Conservation (phyloP, 2,797 vertebrate genomes). For the Pangasius mekongensis region DNA sequence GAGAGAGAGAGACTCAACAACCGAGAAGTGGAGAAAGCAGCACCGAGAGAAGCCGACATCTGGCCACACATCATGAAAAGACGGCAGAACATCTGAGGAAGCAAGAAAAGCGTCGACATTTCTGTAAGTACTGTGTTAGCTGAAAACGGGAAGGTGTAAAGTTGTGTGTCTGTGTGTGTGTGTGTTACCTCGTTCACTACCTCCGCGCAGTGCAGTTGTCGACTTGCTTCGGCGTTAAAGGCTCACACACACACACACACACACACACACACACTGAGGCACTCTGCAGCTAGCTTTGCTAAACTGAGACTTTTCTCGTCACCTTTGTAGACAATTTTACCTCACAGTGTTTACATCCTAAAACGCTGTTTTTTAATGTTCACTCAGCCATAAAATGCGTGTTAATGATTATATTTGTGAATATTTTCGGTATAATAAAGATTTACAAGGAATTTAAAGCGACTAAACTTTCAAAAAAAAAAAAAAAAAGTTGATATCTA, state of each 20-base stretch:
- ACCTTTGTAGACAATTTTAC: background rate
- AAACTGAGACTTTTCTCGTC: background rate
- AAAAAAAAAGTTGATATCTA: background rate
- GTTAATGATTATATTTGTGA: background rate
- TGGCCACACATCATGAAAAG: conserved; percentile 80
- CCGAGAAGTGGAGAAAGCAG: conserved; percentile 56
- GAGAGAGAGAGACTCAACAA: conserved; percentile 64
- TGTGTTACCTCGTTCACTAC: conserved; percentile 49
- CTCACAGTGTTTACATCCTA: background rate
- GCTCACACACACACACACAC: conserved; percentile 56
- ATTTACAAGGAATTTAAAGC: background rate
- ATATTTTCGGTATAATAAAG: background rate
- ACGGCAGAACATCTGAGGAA: conserved; percentile 65
- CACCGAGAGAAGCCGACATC: conserved; percentile 74
- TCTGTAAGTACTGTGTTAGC: conserved; percentile 70
- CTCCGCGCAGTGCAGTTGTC: conserved; percentile 69
- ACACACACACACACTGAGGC: background rate
- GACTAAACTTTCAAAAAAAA: background rate
- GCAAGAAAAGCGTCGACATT: conserved; percentile 56
- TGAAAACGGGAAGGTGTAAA: conserved; percentile 67
- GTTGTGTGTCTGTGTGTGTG: conserved; percentile 66
- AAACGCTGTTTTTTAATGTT: background rate
- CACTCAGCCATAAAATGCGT: background rate
- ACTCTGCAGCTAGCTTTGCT: background rate
- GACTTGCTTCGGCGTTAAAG: conserved; percentile 78